A percentile compares a stretch with the other conserved stretches of the same genome.
Evolutionary conservation across 2,888 invertebrate species (phyloP).

Genomic region (Stenichneumon culpator): DNA sequence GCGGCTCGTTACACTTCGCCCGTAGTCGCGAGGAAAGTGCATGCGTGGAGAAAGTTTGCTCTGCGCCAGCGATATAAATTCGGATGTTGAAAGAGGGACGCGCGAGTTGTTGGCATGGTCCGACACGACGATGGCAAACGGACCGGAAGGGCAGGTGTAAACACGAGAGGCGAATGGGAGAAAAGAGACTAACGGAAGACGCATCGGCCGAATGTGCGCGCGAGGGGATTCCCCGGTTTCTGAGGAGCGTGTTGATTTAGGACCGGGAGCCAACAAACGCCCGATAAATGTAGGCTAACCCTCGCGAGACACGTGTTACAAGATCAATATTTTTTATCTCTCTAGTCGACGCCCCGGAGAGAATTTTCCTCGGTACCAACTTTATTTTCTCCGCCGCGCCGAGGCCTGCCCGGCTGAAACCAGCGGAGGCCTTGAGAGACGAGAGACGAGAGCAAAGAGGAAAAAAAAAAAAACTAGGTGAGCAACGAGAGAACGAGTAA

Average conservation of each 20-base stretch:
- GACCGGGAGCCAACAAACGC: conserved; percentile 75
- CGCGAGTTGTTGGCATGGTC: conserved; percentile 50
- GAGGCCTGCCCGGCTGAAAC: neutral
- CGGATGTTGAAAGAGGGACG: conserved; percentile 12
- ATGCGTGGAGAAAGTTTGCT: neutral
- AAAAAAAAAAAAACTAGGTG: neutral
- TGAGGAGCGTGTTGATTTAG: conserved; percentile 77
- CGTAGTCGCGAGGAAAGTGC: neutral
- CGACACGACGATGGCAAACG: conserved; percentile 69
- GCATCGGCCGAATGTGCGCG: conserved; percentile 3
- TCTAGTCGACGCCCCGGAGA: conserved; percentile 20
- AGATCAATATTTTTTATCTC: conserved; percentile 77
- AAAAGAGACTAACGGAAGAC: neutral
- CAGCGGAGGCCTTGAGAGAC: neutral
- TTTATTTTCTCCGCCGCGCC: conserved; percentile 11
- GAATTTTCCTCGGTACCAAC: conserved; percentile 41
- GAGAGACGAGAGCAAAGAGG: neutral
- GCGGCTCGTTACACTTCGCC: neutral
- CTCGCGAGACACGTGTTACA: conserved; percentile 75
- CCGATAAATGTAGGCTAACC: conserved; percentile 75
- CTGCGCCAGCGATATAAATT: neutral
- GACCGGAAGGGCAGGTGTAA: conserved; percentile 74
- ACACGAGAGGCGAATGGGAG: conserved; percentile 66
- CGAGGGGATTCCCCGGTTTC: conserved; percentile 23
- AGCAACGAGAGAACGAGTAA: conserved; percentile 11